Percentiles rank a stretch among this genome's conserved stretches.
phyloP scores from a whole-genome alignment of 2,888 invertebrate species.

The Caenorhabditis sinica region DNA sequence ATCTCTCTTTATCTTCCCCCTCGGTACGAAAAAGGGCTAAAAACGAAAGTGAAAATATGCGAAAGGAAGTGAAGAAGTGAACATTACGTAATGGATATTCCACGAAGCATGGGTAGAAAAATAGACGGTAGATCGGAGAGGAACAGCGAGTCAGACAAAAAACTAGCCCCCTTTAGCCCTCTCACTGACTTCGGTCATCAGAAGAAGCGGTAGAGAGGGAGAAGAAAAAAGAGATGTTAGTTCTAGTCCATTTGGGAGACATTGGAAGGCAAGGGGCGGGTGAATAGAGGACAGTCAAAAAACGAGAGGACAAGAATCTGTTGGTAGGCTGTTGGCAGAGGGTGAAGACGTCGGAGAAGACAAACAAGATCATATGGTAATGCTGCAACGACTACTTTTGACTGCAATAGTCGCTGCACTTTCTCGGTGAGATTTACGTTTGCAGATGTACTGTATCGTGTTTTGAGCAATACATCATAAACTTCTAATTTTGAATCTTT shows the following conservation, averaged over 20 bases:
- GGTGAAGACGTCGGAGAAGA: slow-evolving; percentile 20
- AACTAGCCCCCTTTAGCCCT: slow-evolving; percentile 36
- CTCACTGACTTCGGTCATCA: slow-evolving; percentile 35
- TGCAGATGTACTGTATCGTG: not conserved
- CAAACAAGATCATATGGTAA: slow-evolving; percentile 43
- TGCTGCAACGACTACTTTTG: slow-evolving; percentile 28
- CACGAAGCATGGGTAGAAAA: slow-evolving; percentile 34
- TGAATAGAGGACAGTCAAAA: slow-evolving; percentile 45
- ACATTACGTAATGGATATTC: slow-evolving; percentile 49
- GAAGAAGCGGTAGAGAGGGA: slow-evolving; percentile 19
- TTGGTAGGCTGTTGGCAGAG: slow-evolving; percentile 34
- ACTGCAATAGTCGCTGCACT: slow-evolving; percentile 8
- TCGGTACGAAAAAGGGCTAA: slow-evolving; percentile 10
- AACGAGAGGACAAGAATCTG: slow-evolving; percentile 44
- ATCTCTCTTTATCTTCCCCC: slow-evolving; percentile 22
- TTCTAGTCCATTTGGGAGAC: slow-evolving; percentile 36
- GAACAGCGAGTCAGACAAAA: slow-evolving; percentile 14
- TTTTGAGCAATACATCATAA: not conserved
- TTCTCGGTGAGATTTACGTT: not conserved
- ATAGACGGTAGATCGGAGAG: slow-evolving; percentile 2
- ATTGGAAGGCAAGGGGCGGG: slow-evolving; percentile 31
- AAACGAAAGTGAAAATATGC: slow-evolving; percentile 37
- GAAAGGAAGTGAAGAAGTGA: slow-evolving; percentile 45
- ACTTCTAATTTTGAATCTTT: too few relatives aligned
- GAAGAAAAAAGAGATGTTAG: slow-evolving; percentile 26